These are phyloP conservation scores for Acanthoscelides obtectus DNA, from an alignment of 2,888 invertebrate species.

Conservation along the genomic window DNA sequence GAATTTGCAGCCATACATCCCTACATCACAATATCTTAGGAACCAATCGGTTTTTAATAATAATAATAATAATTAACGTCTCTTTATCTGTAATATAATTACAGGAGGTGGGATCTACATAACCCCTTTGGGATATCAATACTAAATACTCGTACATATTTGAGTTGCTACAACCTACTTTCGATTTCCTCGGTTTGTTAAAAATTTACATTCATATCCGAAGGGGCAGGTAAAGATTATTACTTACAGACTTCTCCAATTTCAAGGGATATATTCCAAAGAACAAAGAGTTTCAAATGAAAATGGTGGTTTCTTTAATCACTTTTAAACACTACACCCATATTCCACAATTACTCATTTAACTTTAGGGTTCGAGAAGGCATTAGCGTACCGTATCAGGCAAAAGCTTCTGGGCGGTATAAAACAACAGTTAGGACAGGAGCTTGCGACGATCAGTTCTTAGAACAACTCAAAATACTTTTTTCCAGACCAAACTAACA, in stretches of 20 bases:
- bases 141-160: slow-evolving; percentile 46
- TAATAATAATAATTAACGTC: too few relatives aligned
- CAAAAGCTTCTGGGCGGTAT: too few relatives aligned
- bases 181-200: slow-evolving; percentile 9
- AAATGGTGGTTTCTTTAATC: neutral
- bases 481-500: too few relatives aligned
- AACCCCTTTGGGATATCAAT: slow-evolving; percentile 27
- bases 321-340: neutral
- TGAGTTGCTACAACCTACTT: slow-evolving; percentile 29
- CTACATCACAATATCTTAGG: too few relatives aligned
- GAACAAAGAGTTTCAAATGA: neutral
- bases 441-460: too few relatives aligned
- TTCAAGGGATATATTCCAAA: neutral
- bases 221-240: neutral
- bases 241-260: neutral
- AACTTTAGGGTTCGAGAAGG: neutral
- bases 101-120: too few relatives aligned
- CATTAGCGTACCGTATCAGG: too few relatives aligned
- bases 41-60: too few relatives aligned
- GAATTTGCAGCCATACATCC: too few relatives aligned
- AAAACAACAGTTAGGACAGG: too few relatives aligned
- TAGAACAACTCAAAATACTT: too few relatives aligned
- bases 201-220: slow-evolving; percentile 6
- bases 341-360: neutral
- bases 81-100: too few relatives aligned